Evolutionary conservation across 2,797 vertebrate genomes (phyloP).

Genomic region (Acanthurus tractus): DNA sequence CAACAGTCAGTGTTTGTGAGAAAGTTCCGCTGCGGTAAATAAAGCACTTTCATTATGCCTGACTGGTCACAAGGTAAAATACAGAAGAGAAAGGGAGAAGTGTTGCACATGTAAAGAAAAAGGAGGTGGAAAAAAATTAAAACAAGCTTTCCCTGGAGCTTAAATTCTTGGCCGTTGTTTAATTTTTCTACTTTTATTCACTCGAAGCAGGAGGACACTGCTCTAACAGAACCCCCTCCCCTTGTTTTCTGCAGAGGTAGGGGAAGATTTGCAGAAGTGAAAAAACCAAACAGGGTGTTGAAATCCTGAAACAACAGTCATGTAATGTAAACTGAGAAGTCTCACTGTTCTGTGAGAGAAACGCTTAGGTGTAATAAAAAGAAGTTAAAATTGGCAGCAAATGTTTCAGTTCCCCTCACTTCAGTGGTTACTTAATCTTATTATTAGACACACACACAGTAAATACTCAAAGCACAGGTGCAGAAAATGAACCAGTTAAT

Average conservation of each 20-base stretch:
- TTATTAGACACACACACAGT: background rate
- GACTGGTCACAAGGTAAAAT: conserved; percentile 21
- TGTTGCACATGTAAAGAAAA: background rate
- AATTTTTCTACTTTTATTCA: background rate
- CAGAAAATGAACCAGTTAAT: conserved; percentile 24
- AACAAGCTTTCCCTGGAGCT: background rate
- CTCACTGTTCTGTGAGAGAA: background rate
- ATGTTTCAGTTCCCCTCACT: conserved; percentile 30
- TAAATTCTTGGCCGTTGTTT: background rate
- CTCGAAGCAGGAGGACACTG: background rate
- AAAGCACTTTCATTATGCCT: background rate
- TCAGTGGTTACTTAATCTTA: background rate
- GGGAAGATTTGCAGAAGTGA: conserved; percentile 43
- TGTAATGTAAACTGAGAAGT: conserved; percentile 1
- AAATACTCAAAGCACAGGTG: conserved; percentile 25
- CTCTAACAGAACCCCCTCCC: background rate
- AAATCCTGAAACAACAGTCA: conserved; percentile 23
- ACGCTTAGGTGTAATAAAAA: background rate
- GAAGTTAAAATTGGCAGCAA: conserved; percentile 8
- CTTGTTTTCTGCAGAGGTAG: conserved; percentile 10
- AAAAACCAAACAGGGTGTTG: conserved; percentile 12
- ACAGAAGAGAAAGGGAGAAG: conserved; percentile 18
- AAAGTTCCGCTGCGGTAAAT: background rate
- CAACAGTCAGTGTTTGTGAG: background rate
- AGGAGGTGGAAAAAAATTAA: background rate